Evolutionary conservation across 2,113 vertebrate genomes (phyloP), one percentile per base, ranked within the genome.

Genomic region (Thunnus maccoyii): DNA sequence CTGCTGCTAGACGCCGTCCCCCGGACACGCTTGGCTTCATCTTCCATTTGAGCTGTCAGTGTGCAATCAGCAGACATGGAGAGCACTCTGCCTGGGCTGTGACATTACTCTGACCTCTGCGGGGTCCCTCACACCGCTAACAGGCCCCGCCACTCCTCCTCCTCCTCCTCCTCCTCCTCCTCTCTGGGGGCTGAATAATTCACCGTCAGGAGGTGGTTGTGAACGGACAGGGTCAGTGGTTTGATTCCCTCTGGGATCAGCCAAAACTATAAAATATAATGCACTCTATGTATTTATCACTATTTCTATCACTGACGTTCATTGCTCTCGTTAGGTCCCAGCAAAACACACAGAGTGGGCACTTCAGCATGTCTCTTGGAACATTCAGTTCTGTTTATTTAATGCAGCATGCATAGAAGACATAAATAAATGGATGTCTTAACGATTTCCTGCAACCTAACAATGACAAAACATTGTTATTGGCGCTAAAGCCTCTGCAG

Each of bases 61-160:
- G 68, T 84, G 78, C 85, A 78, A 78, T 84, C 87, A 86, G 75
- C 78, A 82, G 78, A 64, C 83, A 41, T 2, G 83, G 72, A 55
- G 66, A 46, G 44, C 14, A 0, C 56, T 65, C 16, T 14, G 56
- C 69, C 83, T 41, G 75, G 65, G 57, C 71, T 20, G 27, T 71
- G 84, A 84, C 84, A 73, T 86, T 52, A 48, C 73, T 83, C 36
- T 88, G 90, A 90, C 86, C 90, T 73, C 72, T 72, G 75, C 32
- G 12, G 75, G 80, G 76, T 67, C 82, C 71, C 76, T 79, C 62
- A 14, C 20, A 41, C 70, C 46, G 6, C 87, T 74, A 69, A 82
- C 66, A 7, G 69, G 36, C 84, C 67, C 73, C 66, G 1, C 20
- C 44, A 0, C 13, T 8, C 69, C 13, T 8, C 64, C 72, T n/a